These are phyloP conservation scores for Empis stercorea DNA, from an alignment of 2,888 invertebrate genomes.

Conservation along the genomic window DNA sequence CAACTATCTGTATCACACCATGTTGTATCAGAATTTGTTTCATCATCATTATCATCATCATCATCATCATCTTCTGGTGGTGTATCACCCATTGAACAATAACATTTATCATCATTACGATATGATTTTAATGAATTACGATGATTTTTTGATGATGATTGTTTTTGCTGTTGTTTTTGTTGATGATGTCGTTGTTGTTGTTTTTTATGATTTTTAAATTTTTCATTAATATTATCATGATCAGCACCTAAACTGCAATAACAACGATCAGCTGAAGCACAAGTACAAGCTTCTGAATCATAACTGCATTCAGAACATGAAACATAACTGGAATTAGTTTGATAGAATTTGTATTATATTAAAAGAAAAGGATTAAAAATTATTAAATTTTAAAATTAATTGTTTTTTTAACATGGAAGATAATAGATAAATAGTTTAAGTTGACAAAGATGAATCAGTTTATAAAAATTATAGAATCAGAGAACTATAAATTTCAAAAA, in stretches of 20 bases:
- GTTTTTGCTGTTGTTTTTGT: conserved; percentile 13
- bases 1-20: conserved; percentile 78
- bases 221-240: conserved; percentile 31
- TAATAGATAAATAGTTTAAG: no score
- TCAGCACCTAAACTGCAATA: conserved; percentile 64
- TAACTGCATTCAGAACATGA: conserved; percentile 79
- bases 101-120: conserved; percentile 46
- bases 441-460: background rate
- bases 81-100: conserved; percentile 40
- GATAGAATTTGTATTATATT: no score
- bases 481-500: no score
- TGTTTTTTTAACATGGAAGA: background rate
- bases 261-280: conserved; percentile 64
- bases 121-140: conserved; percentile 26
- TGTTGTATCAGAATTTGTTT: conserved; percentile 34
- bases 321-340: conserved; percentile 45
- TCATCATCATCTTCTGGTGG: conserved; percentile 22
- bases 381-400: no score
- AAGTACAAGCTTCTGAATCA: conserved; percentile 72
- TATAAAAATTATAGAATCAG: no score
- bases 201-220: conserved; percentile 12
- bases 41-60: conserved; percentile 31
- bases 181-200: conserved; percentile 14
- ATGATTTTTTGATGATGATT: no score
- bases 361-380: no score